A percentile compares a stretch with the other conserved stretches of the same genome.
Evolutionary conservation across 2,113 vertebrate species (phyloP).

Genomic region (Budorcas taxicolor): DNA sequence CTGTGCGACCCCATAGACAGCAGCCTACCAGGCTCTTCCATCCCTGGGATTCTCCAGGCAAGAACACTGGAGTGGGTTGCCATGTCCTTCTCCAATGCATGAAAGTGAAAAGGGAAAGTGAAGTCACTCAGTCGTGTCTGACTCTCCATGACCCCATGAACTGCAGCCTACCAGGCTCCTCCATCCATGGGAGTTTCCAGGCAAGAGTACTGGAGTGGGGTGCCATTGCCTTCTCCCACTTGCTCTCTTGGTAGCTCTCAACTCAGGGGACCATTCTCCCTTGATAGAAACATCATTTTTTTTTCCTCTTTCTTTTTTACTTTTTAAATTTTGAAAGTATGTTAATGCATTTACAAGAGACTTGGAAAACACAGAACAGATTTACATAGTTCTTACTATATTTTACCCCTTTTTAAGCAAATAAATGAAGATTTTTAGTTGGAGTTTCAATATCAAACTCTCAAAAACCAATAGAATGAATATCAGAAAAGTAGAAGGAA

Average conservation of each 20-base stretch:
- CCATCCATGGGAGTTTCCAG: background rate
- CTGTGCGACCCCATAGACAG: background rate
- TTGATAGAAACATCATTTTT: background rate
- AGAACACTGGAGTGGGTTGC: background rate
- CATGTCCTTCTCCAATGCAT: background rate
- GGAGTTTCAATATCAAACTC: background rate
- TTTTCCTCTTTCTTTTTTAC: background rate
- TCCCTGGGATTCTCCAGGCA: background rate
- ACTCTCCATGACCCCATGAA: background rate
- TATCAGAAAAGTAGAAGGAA: background rate
- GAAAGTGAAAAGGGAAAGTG: background rate
- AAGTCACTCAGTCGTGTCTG: background rate
- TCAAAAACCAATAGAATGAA: background rate
- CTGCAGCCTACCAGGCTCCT: background rate
- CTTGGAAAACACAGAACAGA: background rate
- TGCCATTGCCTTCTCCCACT: background rate
- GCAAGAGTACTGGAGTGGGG: background rate
- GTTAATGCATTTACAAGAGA: background rate
- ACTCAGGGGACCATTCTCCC: background rate
- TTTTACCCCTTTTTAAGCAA: background rate
- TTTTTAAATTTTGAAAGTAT: background rate
- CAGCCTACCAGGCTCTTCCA: background rate
- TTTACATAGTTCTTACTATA: background rate
- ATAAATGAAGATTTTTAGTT: background rate
- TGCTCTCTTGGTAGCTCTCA: background rate